These are phyloP conservation scores for Gibbula magus DNA, from an alignment of 2,888 invertebrate genomes.

Conservation along the genomic window DNA sequence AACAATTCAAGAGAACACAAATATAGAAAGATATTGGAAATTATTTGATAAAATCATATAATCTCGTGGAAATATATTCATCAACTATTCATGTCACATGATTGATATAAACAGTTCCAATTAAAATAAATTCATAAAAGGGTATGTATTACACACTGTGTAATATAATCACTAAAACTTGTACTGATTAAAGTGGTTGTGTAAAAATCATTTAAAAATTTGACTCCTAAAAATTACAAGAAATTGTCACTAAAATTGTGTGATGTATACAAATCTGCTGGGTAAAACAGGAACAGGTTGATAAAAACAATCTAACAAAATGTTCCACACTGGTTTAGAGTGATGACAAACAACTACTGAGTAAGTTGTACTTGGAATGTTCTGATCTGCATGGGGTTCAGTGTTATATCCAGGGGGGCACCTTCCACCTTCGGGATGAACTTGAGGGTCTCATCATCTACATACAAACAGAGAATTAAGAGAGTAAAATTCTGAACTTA, in stretches of 20 bases:
- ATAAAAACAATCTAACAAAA: background rate
- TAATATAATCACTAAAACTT: no score
- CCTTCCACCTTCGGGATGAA: slow-evolving; percentile 6
- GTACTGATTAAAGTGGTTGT: background rate
- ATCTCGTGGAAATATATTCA: background rate
- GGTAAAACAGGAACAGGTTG: background rate
- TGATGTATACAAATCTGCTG: background rate
- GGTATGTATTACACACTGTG: no score
- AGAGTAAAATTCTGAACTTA: no score
- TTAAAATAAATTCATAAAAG: background rate
- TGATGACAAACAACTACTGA: background rate
- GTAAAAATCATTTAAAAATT: background rate
- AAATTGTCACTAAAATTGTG: background rate
- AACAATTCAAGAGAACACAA: no score
- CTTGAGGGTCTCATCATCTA: slow-evolving; percentile 16
- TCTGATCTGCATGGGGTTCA: slow-evolving; percentile 70
- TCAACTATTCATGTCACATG: no score
- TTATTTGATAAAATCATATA: background rate
- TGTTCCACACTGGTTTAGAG: background rate
- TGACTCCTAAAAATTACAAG: background rate
- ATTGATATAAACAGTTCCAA: no score
- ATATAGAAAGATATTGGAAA: background rate
- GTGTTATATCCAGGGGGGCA: slow-evolving; percentile 45
- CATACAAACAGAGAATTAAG: background rate
- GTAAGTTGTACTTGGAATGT: slow-evolving; percentile 62